Base-by-base conservation (phyloP, 92 coral and sea anemone species). In the Epizoanthus illoricatus region DNA sequence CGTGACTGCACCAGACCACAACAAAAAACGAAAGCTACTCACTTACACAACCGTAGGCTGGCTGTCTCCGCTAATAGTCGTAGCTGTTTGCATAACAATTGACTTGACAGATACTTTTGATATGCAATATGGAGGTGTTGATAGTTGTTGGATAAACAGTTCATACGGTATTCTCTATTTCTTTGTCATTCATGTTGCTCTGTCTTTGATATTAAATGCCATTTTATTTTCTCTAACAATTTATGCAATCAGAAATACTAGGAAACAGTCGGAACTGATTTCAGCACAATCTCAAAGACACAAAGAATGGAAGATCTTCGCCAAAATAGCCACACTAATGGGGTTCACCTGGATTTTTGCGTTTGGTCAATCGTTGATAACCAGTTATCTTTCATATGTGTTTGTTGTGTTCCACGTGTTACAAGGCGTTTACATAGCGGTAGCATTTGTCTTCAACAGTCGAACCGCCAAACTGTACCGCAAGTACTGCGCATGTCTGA, bases 261-360 rank as follows among this genome's bases (percentile, higher is more conserved):
- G 55, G 13, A 43, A 36, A 10, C 58, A 83, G 16, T 40, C 68
- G 24, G 72, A 83, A 3, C 24, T 68, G 5, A 40, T 52, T 18
- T 71, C 67, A 71, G 68, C 40, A 16, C 86, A 61, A 56, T 69
- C 63, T 19, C 58, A 81, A 18, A 23, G 80, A 23, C 67, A 72
- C 5, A 49, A 45, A 63, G 78, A 83, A 4, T 60, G 68, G 63
- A 56, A 59, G 20, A 13, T 71, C 41, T 82, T 13, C 33, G 45
- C 59, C 54, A 82, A 82, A 69, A 64, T 82, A 16, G 86, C 86
- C n/a, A 82, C 80, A 20, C 64, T 82, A 7, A 66, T 82, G 75
- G 86, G 80, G 5, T 82, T 82, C 20, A 74, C 86, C 1, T 82
- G 80, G 86, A 5, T 71, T 19, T 82, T 82, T 59, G 71, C 79